A percentile compares a stretch with the other conserved stretches of the same genome.
Evolutionary conservation across 2,113 vertebrate genomes (phyloP).

Genomic region (Chionis minor): DNA sequence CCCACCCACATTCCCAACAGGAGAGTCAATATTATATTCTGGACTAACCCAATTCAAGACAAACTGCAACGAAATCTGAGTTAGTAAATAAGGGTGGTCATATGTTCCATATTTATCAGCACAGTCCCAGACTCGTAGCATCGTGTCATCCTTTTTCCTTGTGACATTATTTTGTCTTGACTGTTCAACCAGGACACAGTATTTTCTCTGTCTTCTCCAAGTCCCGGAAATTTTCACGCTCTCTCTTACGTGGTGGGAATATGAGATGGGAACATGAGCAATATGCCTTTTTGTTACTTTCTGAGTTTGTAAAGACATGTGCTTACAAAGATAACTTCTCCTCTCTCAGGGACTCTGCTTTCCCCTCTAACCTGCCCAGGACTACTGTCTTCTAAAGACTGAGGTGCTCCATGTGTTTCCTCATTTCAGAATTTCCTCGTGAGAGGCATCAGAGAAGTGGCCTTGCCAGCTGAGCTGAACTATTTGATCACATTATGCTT

Average conservation of each 20-base stretch:
- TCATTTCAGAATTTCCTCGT: neutral
- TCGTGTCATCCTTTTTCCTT: neutral
- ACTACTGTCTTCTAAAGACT: neutral
- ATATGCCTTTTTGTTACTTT: neutral
- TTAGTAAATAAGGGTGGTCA: neutral
- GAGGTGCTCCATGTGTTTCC: neutral
- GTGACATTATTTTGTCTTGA: neutral
- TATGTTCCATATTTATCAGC: neutral
- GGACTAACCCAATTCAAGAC: neutral
- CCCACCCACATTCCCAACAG: accelerated
- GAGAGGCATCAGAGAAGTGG: neutral
- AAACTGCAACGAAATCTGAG: neutral
- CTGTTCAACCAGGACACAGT: neutral
- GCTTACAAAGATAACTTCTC: neutral
- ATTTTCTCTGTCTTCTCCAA: neutral
- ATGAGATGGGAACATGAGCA: neutral
- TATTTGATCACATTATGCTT: neutral
- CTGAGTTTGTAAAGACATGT: neutral
- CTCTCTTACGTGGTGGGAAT: neutral
- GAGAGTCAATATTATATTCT: neutral
- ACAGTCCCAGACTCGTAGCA: accelerated
- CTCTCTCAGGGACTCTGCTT: neutral
- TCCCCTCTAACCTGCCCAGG: neutral
- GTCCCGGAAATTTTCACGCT: neutral
- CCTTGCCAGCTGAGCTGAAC: neutral